phyloP scores from a whole-genome alignment of 2,113 vertebrate genomes.

The Vimba vimba region DNA sequence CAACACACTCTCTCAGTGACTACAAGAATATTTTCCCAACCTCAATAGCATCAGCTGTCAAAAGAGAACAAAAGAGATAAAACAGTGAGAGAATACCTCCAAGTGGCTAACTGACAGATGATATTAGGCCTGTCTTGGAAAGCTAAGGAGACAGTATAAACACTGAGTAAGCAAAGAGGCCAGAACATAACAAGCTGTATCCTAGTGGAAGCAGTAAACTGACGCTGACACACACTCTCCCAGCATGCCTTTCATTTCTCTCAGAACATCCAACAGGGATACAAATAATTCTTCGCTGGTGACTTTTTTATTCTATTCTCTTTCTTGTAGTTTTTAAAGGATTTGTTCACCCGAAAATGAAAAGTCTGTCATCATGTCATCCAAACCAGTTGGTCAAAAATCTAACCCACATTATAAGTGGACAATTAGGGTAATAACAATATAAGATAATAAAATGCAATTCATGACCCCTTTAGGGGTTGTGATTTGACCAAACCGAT shows the following conservation, averaged over 20 bases:
- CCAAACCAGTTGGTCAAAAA: background rate
- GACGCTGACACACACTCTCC: conserved; percentile 9
- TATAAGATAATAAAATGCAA: background rate
- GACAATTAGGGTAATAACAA: background rate
- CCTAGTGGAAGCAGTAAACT: conserved; percentile 45
- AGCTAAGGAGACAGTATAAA: conserved; percentile 54
- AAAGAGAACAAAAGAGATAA: conserved; percentile 41
- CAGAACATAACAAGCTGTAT: conserved; percentile 51
- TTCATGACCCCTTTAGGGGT: background rate
- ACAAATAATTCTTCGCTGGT: background rate
- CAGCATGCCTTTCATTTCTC: conserved; percentile 15
- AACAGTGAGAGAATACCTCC: conserved; percentile 24
- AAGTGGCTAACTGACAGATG: conserved; percentile 40
- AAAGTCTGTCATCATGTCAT: too few relatives aligned
- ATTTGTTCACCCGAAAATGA: too few relatives aligned
- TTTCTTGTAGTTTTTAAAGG: background rate
- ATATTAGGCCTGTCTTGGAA: conserved; percentile 41
- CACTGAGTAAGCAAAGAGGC: conserved; percentile 41
- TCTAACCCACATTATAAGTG: background rate
- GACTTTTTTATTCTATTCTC: background rate
- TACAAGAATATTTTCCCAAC: conserved; percentile 54
- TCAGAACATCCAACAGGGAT: background rate
- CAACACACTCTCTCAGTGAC: conserved; percentile 50
- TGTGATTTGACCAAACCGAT: background rate
- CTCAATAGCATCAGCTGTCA: conserved; percentile 54